These are phyloP conservation scores for Saccostrea echinata DNA, from an alignment of 1,140 invertebrate genomes.

Conservation along the genomic window DNA sequence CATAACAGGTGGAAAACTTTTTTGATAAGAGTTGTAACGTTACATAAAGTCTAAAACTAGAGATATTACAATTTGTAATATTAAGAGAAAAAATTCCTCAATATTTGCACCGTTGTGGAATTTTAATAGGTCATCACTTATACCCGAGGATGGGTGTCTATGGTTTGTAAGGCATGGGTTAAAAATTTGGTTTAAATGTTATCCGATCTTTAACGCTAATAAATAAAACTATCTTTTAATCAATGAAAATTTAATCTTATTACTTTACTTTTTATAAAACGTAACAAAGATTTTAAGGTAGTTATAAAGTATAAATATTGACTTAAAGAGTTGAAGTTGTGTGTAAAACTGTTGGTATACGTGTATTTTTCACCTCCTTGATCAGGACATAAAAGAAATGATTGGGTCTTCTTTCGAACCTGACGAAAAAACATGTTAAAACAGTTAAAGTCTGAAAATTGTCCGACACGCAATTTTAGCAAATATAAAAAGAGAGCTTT, in stretches of 20 bases:
- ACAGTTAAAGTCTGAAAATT: not conserved
- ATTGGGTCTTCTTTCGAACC: not conserved
- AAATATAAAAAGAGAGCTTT: not conserved
- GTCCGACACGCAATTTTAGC: not conserved
- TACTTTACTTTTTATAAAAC: not conserved
- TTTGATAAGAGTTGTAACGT: not conserved
- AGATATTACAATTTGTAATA: not conserved
- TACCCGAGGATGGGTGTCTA: not conserved
- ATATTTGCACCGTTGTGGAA: not conserved
- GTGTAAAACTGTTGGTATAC: not conserved
- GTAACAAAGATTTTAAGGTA: not conserved
- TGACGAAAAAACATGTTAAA: not conserved
- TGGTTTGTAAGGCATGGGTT: not conserved
- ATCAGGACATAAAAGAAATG: not conserved
- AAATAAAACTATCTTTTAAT: conserved; percentile 26
- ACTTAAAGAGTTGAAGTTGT: too few species aligned
- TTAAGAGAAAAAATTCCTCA: not conserved
- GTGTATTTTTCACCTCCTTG: not conserved
- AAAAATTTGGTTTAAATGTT: not conserved
- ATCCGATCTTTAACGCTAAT: not conserved
- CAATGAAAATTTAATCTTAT: conserved; percentile 23
- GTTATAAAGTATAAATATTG: too few species aligned
- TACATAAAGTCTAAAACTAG: not conserved
- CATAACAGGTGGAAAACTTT: not conserved
- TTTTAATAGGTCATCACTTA: not conserved